phyloP scores from a whole-genome alignment of 1,140 invertebrate genomes.

The Cylas formicarius region DNA sequence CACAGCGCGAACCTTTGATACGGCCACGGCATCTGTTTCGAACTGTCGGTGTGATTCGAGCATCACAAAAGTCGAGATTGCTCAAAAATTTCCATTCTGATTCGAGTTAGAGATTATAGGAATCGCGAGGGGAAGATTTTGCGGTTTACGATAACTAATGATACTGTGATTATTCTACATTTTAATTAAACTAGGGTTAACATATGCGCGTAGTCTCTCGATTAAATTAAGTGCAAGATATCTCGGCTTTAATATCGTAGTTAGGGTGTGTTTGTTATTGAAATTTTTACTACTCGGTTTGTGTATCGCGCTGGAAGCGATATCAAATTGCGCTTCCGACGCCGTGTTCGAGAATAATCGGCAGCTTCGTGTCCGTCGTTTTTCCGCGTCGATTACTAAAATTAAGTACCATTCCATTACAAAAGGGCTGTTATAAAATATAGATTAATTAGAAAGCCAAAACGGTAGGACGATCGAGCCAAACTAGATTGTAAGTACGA shows the following conservation, averaged over 20 bases:
- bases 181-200: constrained; percentile 1
- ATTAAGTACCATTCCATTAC: constrained; percentile 5
- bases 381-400: neutral
- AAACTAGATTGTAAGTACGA: too few species aligned
- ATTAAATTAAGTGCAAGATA: constrained; percentile 5
- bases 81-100: neutral
- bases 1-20: constrained; percentile 38
- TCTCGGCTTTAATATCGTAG: constrained; percentile 6
- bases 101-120: neutral
- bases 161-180: neutral
- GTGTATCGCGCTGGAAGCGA: neutral
- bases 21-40: constrained; percentile 15
- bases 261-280: neutral
- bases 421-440: constrained; percentile 1
- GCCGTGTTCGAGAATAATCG: too few species aligned
- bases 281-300: constrained; percentile 3
- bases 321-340: too few species aligned
- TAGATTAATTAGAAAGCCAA: too few species aligned
- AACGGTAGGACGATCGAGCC: too few species aligned
- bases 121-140: too few species aligned
- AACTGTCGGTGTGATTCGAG: constrained; percentile 17
- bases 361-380: too few species aligned
- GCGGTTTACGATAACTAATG: too few species aligned
- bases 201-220: neutral
- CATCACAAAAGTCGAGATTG: too few species aligned